phyloP scores from a whole-genome alignment of 2,888 invertebrate genomes.

The Perdita meconis region DNA sequence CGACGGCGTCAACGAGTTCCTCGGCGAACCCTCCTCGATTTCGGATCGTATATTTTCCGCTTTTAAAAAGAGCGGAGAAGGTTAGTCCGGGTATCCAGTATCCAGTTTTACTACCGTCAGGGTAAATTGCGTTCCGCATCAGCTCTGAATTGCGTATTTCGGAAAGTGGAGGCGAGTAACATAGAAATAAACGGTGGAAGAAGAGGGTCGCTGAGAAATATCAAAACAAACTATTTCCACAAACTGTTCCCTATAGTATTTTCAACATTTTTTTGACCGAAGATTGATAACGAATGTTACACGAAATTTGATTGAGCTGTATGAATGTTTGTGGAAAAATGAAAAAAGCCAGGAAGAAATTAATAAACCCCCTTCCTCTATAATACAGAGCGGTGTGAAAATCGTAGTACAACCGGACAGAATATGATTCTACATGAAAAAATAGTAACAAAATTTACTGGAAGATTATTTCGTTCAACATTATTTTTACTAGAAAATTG shows the following conservation, averaged over 20 bases:
- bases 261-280: conserved; percentile 14
- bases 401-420: no score
- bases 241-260: background rate
- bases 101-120: conserved; percentile 48
- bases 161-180: conserved; percentile 25
- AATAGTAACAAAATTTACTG: no score
- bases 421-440: no score
- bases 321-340: background rate
- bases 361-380: no score
- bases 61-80: conserved; percentile 39
- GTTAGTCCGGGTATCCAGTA: conserved; percentile 42
- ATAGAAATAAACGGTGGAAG: conserved; percentile 8
- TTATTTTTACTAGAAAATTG: no score
- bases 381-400: no score
- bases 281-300: conserved; percentile 9
- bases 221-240: conserved; percentile 5
- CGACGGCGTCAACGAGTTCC: conserved; percentile 55
- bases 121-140: conserved; percentile 62
- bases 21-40: conserved; percentile 44
- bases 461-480: no score
- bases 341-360: no score
- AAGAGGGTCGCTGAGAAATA: conserved; percentile 17
- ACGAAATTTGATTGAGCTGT: conserved; percentile 15
- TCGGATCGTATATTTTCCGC: conserved; percentile 52
- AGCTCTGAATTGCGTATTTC: conserved; percentile 58